Evolutionary conservation across 2,888 invertebrate genomes (phyloP).

Genomic region (Leptinotarsa tumamoca): DNA sequence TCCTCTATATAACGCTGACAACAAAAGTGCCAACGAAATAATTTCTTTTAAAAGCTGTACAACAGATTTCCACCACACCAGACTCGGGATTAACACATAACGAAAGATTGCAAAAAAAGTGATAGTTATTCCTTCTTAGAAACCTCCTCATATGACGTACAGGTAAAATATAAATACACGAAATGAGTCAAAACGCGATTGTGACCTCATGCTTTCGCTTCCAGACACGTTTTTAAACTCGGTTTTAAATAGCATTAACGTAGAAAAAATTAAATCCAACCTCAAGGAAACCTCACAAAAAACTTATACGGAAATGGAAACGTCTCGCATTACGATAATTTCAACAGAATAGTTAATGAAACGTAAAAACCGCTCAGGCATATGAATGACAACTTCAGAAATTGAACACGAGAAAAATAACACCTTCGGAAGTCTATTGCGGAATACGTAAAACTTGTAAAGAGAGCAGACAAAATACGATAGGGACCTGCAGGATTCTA

Average conservation of each 20-base stretch:
- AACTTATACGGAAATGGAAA: conserved; percentile 31
- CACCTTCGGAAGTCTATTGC: neutral
- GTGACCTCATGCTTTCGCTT: neutral
- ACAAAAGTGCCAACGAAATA: too few species aligned
- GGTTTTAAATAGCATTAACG: neutral
- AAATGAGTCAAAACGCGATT: neutral
- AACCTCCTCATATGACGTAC: neutral
- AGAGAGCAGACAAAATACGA: too few species aligned
- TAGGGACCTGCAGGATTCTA: too few species aligned
- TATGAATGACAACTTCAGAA: neutral
- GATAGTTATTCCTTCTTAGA: neutral
- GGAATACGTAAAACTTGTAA: neutral
- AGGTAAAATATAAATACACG: neutral
- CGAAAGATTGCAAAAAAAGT: too few species aligned
- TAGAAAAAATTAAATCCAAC: neutral
- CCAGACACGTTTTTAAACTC: neutral
- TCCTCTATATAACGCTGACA: too few species aligned
- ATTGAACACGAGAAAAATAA: neutral
- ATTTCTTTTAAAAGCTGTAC: too few species aligned
- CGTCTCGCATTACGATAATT: conserved; percentile 23
- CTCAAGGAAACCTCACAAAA: conserved; percentile 36
- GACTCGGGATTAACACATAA: too few species aligned
- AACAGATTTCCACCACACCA: too few species aligned
- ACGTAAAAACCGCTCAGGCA: conserved; percentile 6
- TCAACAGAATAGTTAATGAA: conserved; percentile 5